A percentile compares a stretch with the other conserved stretches of the same genome.
These are phyloP conservation scores for Oasisia sp. DNA, from an alignment of 2,888 invertebrate genomes.

Conservation along the genomic window DNA sequence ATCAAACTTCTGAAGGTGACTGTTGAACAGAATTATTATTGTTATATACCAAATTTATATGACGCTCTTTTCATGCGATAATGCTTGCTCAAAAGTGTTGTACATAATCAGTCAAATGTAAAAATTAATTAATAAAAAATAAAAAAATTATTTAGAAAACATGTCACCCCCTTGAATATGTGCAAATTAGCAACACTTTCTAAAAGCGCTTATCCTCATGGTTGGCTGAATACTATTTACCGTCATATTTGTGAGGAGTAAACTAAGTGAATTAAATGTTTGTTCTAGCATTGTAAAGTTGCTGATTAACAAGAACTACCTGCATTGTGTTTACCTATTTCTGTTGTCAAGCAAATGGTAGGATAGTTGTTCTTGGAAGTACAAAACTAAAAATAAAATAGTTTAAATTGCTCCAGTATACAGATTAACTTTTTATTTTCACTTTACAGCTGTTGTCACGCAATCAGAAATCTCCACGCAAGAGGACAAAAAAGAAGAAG, in stretches of 20 bases:
- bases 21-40: not conserved
- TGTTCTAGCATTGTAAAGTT: not conserved
- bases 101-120: no score
- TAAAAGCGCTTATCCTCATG: not conserved
- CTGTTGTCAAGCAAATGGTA: not conserved
- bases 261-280: not conserved
- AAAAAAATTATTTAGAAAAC: no score
- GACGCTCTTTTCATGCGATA: no score
- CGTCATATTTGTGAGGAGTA: not conserved
- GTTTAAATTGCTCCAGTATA: not conserved
- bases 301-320: not conserved
- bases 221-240: not conserved
- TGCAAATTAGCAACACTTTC: no score
- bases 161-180: no score
- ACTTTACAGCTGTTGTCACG: not conserved
- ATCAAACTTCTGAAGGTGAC: conserved; percentile 11
- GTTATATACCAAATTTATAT: no score
- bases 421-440: not conserved
- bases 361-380: not conserved
- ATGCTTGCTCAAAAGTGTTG: no score
- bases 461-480: conserved; percentile 6
- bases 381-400: not conserved
- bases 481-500: conserved; percentile 14
- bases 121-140: no score
- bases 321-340: not conserved